Percentiles rank a stretch among this genome's conserved stretches.
phyloP scores from a whole-genome alignment of 2,113 vertebrate genomes.

The Capra hircus region DNA sequence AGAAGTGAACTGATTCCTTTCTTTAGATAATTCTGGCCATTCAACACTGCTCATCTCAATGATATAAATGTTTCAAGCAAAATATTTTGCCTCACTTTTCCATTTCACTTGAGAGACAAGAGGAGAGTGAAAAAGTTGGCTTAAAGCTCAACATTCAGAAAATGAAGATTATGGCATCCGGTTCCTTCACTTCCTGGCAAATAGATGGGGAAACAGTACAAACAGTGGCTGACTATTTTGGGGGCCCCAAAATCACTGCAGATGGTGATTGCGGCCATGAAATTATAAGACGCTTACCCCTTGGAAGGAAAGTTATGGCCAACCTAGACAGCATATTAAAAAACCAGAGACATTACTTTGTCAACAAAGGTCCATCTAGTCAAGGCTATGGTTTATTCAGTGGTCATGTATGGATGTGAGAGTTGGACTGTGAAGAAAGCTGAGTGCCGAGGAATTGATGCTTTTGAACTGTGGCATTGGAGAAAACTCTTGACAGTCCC shows the following conservation, averaged over 20 bases:
- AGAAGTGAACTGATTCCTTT: neutral
- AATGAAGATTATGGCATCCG: neutral
- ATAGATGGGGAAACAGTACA: neutral
- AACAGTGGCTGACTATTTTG: neutral
- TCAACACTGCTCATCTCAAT: neutral
- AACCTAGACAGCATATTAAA: neutral
- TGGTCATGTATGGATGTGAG: neutral
- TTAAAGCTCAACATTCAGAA: neutral
- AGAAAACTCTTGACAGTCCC: neutral
- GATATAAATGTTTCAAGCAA: neutral
- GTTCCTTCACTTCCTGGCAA: neutral
- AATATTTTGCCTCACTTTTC: neutral
- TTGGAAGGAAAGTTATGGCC: neutral
- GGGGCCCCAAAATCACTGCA: rapidly evolving
- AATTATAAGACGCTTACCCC: neutral
- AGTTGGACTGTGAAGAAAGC: neutral
- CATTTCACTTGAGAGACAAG: neutral
- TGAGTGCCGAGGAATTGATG: rapidly evolving
- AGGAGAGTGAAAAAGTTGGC: neutral
- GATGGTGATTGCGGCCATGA: neutral
- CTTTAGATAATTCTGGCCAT: neutral
- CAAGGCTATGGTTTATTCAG: neutral
- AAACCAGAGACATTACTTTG: neutral
- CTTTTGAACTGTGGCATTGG: neutral
- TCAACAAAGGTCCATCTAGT: neutral